Evolutionary conservation across 1,140 invertebrate species (phyloP).

Genomic region (Phortica variegata): DNA sequence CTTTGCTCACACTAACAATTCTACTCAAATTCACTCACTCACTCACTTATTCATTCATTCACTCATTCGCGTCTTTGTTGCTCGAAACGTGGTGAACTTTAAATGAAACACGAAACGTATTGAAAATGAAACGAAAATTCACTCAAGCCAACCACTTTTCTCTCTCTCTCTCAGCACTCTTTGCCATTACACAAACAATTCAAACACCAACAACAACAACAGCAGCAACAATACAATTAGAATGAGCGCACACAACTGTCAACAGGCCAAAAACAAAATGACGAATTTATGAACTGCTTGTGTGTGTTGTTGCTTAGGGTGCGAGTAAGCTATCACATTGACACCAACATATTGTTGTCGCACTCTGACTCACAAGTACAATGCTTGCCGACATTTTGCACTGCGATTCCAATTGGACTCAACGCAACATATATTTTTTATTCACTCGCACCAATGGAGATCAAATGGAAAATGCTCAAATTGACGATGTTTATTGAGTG

Average conservation of each 20-base stretch:
- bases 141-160: slow-evolving; percentile 1
- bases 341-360: neutral
- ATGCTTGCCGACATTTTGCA: slow-evolving; percentile 9
- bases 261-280: slow-evolving; percentile 55
- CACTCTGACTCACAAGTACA: too few species aligned
- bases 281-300: slow-evolving; percentile 53
- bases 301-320: neutral
- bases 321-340: too few species aligned
- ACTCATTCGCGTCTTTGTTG: too few species aligned
- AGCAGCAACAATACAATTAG: slow-evolving; percentile 22
- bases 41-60: slow-evolving; percentile 10
- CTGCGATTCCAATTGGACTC: slow-evolving; percentile 11
- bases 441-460: slow-evolving; percentile 17
- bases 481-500: slow-evolving; percentile 23
- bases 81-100: slow-evolving; percentile 29
- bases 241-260: slow-evolving; percentile 54
- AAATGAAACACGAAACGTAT: slow-evolving; percentile 17
- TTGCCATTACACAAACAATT: slow-evolving; percentile 14
- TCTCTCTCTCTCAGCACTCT: neutral
- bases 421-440: slow-evolving; percentile 1
- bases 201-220: slow-evolving; percentile 30
- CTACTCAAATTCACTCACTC: slow-evolving; percentile 9
- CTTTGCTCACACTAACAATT: neutral
- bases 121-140: slow-evolving; percentile 26
- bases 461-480: slow-evolving; percentile 6